Percentiles rank a stretch among this genome's conserved stretches.
Conservation (phyloP, 2,113 vertebrate species). For the Scytalopus superciliaris region DNA sequence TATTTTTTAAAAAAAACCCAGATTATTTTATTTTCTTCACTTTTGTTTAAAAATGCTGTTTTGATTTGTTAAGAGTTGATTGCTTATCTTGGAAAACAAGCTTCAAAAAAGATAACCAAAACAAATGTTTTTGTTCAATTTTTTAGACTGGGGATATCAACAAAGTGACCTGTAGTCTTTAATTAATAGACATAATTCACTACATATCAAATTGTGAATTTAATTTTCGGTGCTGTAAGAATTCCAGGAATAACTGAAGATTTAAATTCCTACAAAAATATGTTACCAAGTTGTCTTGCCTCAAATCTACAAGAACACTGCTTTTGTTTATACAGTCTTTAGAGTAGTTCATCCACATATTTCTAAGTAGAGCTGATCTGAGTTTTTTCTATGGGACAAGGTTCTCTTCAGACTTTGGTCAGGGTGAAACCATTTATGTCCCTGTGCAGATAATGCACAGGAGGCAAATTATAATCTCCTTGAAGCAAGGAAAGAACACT, state of each 20-base stretch:
- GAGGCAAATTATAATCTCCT: neutral
- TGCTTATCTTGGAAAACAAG: conserved; percentile 3
- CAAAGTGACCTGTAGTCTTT: neutral
- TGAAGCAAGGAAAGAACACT: neutral
- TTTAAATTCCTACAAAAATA: conserved; percentile 23
- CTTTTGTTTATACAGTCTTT: conserved; percentile 32
- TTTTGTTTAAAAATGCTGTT: neutral
- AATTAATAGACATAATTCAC: neutral
- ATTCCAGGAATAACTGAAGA: conserved; percentile 29
- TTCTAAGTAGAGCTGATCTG: neutral
- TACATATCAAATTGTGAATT: neutral
- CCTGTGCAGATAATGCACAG: neutral
- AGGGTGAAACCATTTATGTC: neutral
- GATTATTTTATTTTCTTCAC: neutral
- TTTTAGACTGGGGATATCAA: neutral
- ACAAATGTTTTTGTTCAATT: neutral
- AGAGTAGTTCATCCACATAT: neutral
- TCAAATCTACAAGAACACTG: conserved; percentile 27
- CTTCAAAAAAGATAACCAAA: neutral
- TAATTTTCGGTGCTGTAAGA: neutral
- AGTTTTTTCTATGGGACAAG: neutral
- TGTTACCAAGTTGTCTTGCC: neutral
- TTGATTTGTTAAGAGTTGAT: neutral
- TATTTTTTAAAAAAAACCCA: neutral
- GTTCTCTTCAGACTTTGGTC: neutral